phyloP scores from a whole-genome alignment of 2,888 invertebrate genomes.

The Stenotaenia linearis region DNA sequence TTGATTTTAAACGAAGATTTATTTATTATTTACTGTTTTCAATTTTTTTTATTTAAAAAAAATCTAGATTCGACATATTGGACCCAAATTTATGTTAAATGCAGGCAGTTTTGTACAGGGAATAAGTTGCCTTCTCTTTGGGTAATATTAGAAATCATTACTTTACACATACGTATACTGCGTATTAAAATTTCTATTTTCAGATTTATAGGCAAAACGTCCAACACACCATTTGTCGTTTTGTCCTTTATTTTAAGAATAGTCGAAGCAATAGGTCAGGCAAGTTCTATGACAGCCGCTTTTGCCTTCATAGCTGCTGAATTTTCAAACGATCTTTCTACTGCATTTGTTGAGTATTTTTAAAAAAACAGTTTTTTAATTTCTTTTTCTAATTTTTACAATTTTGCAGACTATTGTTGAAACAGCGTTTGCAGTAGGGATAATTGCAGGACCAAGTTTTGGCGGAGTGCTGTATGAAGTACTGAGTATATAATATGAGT shows the following conservation, averaged over 20 bases:
- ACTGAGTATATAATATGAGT: neutral
- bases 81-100: constrained; percentile 73
- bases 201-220: constrained; percentile 41
- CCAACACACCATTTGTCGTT: constrained; percentile 62
- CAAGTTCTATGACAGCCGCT: constrained; percentile 76
- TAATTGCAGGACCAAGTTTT: neutral
- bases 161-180: neutral
- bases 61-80: constrained; percentile 62
- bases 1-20: neutral
- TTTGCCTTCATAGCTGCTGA: constrained; percentile 82
- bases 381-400: no score
- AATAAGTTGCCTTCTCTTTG: constrained; percentile 73
- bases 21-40: no score
- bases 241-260: constrained; percentile 72
- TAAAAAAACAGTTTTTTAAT: no score
- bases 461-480: neutral
- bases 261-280: constrained; percentile 77
- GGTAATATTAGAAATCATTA: constrained; percentile 52
- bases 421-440: neutral
- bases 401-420: neutral
- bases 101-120: constrained; percentile 77
- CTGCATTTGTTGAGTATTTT: constrained; percentile 61
- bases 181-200: neutral
- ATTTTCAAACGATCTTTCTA: constrained; percentile 77
- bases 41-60: no score